Conservation (phyloP, 2,113 vertebrate species). For the Larimichthys crocea region DNA sequence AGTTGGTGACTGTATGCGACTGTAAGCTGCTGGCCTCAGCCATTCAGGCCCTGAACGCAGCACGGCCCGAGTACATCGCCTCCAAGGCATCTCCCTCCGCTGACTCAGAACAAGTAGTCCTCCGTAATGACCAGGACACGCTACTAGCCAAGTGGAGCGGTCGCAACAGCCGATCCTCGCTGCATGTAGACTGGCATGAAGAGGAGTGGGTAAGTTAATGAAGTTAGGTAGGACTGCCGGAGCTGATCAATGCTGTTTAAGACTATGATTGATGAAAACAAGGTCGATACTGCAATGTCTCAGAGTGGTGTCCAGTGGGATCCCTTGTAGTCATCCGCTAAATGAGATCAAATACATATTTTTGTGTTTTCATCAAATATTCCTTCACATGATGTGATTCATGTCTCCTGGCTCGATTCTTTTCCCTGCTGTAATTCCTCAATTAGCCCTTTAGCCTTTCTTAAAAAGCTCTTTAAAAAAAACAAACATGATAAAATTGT, state of each 20-base stretch:
- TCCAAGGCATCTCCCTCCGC: constrained; percentile 94
- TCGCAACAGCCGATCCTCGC: constrained; percentile 90
- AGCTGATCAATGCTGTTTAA: too few relatives aligned
- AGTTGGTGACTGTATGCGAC: constrained; percentile 96
- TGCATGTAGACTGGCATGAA: constrained; percentile 94
- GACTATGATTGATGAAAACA: too few relatives aligned
- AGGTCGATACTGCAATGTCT: too few relatives aligned
- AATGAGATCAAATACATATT: background rate
- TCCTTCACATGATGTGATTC: background rate
- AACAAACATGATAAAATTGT: too few relatives aligned
- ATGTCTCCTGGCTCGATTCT: background rate
- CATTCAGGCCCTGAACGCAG: constrained; percentile 94
- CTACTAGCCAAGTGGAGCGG: constrained; percentile 95
- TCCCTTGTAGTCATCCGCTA: background rate
- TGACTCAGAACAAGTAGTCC: constrained; percentile 94
- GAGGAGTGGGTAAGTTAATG: constrained; percentile 92
- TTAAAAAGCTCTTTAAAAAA: background rate
- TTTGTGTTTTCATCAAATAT: background rate
- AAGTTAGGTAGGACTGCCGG: background rate
- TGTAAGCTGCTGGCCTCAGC: constrained; percentile 95
- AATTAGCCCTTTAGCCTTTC: background rate
- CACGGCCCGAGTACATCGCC: constrained; percentile 96
- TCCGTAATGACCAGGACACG: constrained; percentile 97
- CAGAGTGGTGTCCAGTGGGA: too few relatives aligned
- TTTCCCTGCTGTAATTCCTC: background rate